Evolutionary conservation across 2,797 vertebrate species (phyloP), one percentile per base, ranked within the genome.

Genomic region (Sardinella longiceps): DNA sequence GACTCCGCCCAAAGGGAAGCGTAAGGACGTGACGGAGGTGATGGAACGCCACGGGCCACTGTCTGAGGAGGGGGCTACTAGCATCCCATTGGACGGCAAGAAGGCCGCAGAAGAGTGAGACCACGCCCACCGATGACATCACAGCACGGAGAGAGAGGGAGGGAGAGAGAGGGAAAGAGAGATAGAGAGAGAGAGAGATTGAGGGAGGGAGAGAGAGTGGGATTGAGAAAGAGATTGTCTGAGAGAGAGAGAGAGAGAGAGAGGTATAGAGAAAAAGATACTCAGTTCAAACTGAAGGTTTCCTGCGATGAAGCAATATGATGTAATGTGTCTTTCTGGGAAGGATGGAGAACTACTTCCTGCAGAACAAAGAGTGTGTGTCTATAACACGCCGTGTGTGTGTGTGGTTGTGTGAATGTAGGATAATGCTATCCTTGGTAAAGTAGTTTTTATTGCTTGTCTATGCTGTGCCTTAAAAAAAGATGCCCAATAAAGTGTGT

Each of bases 31-130:
- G 1, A 43, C 43, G 46, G 95, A 93, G 12, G 93, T 96, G 82
- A 91, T 95, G 80, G 96, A 97, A 86, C 95, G 94, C 80, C 95
- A 97, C 90, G 95, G 94, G 60, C 95, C 94, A 0, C 91, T 92
- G 45, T 93, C 94, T 15, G 94, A 95, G 87, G 89, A 87, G 14
- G 86, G 92, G 15, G 91, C 92, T 81, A 91, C 93, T 81, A 91
- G 91, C 51, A 91, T 94, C 87, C 86, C 90, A 63, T 86, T 91
- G 23, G 93, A 94, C 84, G 87, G 83, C 81, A 93, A 92, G 30
- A 51, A 88, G 39, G 90, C 93, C 85, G 58, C 90, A 12, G 43
- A 48, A 45, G 53, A 56, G 15, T 5, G 53, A 56, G 20, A 5
- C 12, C 5, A 2, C 12, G 7, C 48, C 12, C 48, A 50, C 12